phyloP scores from a whole-genome alignment of 2,113 vertebrate genomes.

The Microtus richardsoni region DNA sequence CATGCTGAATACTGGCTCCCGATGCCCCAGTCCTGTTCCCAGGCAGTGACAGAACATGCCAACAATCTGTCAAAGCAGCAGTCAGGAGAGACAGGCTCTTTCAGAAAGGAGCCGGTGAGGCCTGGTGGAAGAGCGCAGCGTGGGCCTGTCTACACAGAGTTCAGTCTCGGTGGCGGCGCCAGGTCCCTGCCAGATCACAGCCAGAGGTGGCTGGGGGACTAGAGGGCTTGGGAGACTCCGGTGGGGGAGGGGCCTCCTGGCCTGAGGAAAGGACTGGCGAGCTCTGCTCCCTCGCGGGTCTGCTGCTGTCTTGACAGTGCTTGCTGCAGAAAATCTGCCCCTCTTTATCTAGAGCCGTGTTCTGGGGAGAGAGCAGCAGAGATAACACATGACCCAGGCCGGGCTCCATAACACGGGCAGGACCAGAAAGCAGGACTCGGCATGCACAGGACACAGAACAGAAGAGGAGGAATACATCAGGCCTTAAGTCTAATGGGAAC shows the following conservation, averaged over 20 bases:
- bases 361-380: slow-evolving; percentile 87
- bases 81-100: background rate
- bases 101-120: background rate
- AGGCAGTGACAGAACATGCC: background rate
- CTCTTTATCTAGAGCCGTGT: slow-evolving; percentile 98
- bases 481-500: background rate
- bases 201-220: background rate
- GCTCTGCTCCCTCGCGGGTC: slow-evolving; percentile 73
- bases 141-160: background rate
- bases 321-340: slow-evolving; percentile 90
- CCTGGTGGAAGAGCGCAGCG: background rate
- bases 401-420: background rate
- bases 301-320: slow-evolving; percentile 80
- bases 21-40: background rate
- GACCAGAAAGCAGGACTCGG: slow-evolving; percentile 42
- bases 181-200: slow-evolving; percentile 72
- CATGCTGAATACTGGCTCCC: background rate
- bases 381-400: background rate
- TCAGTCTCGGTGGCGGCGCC: slow-evolving; percentile 81
- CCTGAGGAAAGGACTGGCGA: slow-evolving; percentile 73
- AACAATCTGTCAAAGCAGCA: background rate
- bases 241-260: slow-evolving; percentile 58
- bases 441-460: slow-evolving; percentile 84
- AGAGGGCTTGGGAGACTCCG: slow-evolving; percentile 69
- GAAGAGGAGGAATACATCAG: slow-evolving; percentile 87